Conservation (phyloP, 2,113 vertebrate species). For the Silurus asotus region DNA sequence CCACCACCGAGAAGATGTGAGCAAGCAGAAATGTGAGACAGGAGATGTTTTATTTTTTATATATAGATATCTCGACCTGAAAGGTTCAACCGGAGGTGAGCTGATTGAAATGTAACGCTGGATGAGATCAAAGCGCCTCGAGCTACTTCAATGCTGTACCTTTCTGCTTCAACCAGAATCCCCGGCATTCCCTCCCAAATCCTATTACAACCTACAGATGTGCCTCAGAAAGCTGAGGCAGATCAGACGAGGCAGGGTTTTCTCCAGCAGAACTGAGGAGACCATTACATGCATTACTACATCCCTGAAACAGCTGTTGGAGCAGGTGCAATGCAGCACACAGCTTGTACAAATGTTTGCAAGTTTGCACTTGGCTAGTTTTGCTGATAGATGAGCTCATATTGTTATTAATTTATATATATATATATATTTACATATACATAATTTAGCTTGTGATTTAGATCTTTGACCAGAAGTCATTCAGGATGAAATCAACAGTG, state of each 20-base stretch:
- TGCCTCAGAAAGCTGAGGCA: not conserved
- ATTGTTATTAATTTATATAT: no score
- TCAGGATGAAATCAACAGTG: not conserved
- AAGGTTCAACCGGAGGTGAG: not conserved
- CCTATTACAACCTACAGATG: not conserved
- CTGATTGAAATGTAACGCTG: not conserved
- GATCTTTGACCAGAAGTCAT: not conserved
- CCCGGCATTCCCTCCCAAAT: not conserved
- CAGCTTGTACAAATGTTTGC: not conserved
- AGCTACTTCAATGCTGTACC: not conserved
- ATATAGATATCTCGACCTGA: not conserved
- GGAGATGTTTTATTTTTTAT: not conserved
- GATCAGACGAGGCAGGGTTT: not conserved
- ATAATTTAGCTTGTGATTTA: not conserved
- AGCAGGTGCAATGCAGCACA: slow-evolving; percentile 59
- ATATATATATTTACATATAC: no score
- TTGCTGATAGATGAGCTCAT: not conserved
- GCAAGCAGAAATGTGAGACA: not conserved
- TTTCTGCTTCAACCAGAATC: not conserved
- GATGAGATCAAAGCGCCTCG: not conserved
- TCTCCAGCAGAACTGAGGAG: not conserved
- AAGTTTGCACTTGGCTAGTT: not conserved
- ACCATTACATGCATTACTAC: not conserved
- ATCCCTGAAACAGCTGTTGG: slow-evolving; percentile 42
- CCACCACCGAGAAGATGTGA: not conserved